phyloP scores from a whole-genome alignment of 2,113 vertebrate genomes.

The Colius striatus region DNA sequence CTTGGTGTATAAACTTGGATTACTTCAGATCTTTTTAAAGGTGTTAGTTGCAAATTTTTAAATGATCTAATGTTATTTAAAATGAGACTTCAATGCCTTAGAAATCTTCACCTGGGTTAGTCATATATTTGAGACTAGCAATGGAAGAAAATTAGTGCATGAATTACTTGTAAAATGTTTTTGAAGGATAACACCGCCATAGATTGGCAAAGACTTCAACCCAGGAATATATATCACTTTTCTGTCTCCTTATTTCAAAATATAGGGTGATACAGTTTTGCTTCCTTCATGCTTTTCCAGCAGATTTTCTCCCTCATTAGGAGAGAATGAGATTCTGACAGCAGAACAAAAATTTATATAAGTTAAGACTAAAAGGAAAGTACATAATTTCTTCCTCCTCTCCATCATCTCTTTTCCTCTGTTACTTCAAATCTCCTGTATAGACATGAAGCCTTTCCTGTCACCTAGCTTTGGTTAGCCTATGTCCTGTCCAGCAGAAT shows the following conservation, averaged over 20 bases:
- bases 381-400: conserved; percentile 24
- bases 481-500: background rate
- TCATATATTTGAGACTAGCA: background rate
- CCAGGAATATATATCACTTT: background rate
- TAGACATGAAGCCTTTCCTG: conserved; percentile 9
- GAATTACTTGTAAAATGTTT: background rate
- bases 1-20: background rate
- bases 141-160: background rate
- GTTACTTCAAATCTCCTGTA: background rate
- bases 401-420: conserved; percentile 11
- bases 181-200: background rate
- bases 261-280: background rate
- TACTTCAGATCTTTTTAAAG: background rate
- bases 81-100: background rate
- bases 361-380: background rate
- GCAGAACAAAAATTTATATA: background rate
- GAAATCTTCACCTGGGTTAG: background rate
- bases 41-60: background rate
- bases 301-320: background rate
- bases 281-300: background rate
- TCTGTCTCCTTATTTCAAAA: background rate
- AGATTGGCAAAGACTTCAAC: background rate
- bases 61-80: background rate
- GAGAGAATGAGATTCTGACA: background rate
- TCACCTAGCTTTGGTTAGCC: background rate